Percentiles rank a stretch among this genome's conserved stretches.
Evolutionary conservation across 2,113 vertebrate species (phyloP).

Genomic region (Pungitius pungitius): DNA sequence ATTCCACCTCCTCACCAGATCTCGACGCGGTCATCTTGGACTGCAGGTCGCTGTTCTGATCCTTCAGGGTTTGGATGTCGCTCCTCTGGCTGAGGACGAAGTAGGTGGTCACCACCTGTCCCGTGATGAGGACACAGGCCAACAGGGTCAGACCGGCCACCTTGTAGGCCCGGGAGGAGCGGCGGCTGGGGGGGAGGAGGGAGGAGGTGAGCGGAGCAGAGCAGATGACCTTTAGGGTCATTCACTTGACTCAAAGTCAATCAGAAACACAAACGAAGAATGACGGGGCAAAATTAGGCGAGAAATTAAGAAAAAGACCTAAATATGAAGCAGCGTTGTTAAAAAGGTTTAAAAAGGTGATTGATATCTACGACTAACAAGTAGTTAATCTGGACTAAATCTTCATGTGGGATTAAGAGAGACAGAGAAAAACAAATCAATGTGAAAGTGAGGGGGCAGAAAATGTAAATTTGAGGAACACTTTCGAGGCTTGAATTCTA

Average conservation of each 20-base stretch:
- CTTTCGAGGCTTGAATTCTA: neutral
- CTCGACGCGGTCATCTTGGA: conserved; percentile 27
- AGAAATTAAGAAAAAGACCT: neutral
- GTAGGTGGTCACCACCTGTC: conserved; percentile 71
- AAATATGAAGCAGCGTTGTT: neutral
- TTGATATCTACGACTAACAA: neutral
- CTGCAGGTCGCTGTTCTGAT: conserved; percentile 46
- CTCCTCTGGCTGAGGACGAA: conserved; percentile 70
- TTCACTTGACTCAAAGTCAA: neutral
- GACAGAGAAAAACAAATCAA: neutral
- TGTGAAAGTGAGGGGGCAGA: neutral
- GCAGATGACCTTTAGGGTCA: neutral
- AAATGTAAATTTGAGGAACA: neutral
- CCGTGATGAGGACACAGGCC: conserved; percentile 73
- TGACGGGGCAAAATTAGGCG: neutral
- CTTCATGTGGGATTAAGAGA: neutral
- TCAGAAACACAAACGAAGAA: neutral
- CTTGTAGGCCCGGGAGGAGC: conserved; percentile 59
- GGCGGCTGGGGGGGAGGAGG: conserved; percentile 6
- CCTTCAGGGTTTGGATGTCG: conserved; percentile 66
- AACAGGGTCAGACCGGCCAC: conserved; percentile 74
- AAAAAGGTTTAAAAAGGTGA: neutral
- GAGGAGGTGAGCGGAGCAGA: too few relatives aligned
- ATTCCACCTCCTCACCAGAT: conserved; percentile 45
- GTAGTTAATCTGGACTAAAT: neutral